Conservation (phyloP, 2,113 vertebrate species). For the Callorhinus ursinus region DNA sequence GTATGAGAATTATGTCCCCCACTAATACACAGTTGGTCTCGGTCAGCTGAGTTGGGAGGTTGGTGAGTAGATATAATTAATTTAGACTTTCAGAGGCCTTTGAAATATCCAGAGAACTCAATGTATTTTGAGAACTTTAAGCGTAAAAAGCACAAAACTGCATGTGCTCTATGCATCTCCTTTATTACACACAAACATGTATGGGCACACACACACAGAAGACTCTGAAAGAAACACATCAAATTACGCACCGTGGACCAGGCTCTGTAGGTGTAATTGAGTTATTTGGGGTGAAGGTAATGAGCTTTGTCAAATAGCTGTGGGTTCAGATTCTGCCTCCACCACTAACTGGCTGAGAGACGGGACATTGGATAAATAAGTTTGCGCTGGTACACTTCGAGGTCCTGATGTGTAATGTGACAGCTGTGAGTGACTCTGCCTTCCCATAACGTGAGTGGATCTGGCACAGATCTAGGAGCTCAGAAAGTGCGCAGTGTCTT, state of each 20-base stretch:
- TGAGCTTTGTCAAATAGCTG: not conserved
- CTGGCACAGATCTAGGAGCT: not conserved
- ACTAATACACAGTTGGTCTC: not conserved
- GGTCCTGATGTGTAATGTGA: not conserved
- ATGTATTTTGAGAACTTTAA: not conserved
- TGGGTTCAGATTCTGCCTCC: not conserved
- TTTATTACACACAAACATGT: not conserved
- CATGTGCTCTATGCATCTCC: not conserved
- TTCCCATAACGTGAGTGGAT: no score
- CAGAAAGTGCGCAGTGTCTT: not conserved
- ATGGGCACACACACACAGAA: not conserved
- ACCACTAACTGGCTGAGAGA: not conserved
- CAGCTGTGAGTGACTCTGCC: rapidly evolving
- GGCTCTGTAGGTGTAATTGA: not conserved
- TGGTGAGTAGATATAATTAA: not conserved
- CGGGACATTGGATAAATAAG: not conserved
- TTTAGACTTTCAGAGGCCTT: not conserved
- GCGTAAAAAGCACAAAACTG: not conserved
- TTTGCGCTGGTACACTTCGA: not conserved
- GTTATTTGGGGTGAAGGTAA: not conserved
- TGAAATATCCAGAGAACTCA: not conserved
- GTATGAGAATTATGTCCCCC: not conserved
- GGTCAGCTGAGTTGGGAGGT: not conserved
- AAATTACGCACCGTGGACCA: not conserved
- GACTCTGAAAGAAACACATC: not conserved